Evolutionary conservation across 64 coral and sea anemone genomes (phyloP), one percentile per base, ranked within the genome.

Genomic region (Pocillopora verrucosa): DNA sequence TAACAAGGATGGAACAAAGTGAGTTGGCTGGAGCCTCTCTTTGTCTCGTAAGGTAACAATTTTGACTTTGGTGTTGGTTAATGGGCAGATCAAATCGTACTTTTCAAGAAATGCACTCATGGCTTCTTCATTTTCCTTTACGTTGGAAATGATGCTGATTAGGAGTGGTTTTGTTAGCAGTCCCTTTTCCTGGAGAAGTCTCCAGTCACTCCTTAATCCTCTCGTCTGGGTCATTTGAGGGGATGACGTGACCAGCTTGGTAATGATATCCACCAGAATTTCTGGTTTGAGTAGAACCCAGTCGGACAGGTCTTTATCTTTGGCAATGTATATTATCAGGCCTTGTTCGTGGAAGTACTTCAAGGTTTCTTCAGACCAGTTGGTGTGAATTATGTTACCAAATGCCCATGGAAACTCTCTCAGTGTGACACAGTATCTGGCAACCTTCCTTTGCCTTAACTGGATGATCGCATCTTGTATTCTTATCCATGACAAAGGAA

Each of bases 291-390:
- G 86, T 25, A 95, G 73, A 61, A 95, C 70, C 93, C 89, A 95
- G 6, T 84, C 88, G 7, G 78, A 95, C 77, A 92, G 34, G 13
- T 87, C 86, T 15, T 63, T 20, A 73, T 92, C 89, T 45, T 65
- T 57, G 19, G 82, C 74, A 15, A 95, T 36, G 61, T 91, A 92
- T 63, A 95, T 92, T 1, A 95, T 76, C 34, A 95, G 86, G 1
- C 93, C 93, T 74, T 88, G 91, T 24, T 61, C 67, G 36, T 95
- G 89, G 74, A 95, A 95, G 64, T 95, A 95, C 17, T 95, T 41
- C 30, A 95, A 70, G 76, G 87, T 78, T 60, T 95, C 93, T 30
- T 51, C n/a, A 41, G 89, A 75, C 83, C 76, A 91, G 11, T 45
- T 6, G 16, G 41, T 90, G 70, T 69, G 88, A 16, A 88, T 7